Conservation (phyloP, 2,113 vertebrate genomes). For the Ageneiosus marmoratus region DNA sequence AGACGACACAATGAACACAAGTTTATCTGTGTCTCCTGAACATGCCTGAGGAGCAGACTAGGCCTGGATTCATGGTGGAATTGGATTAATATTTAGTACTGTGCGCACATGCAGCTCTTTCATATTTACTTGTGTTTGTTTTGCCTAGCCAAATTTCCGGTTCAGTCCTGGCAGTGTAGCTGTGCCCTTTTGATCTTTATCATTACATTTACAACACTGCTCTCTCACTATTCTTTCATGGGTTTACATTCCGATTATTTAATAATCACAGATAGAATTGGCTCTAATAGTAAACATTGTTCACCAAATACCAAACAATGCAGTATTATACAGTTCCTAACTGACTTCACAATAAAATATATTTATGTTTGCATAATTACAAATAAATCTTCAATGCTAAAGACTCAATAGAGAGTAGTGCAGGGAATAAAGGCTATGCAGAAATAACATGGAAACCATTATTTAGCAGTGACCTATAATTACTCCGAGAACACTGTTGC, state of each 20-base stretch:
- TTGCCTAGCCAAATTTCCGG: neutral
- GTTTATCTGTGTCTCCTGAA: neutral
- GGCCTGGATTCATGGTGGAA: conserved; percentile 21
- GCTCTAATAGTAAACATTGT: too few species aligned
- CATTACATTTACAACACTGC: neutral
- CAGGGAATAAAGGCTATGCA: neutral
- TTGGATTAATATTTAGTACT: conserved; percentile 44
- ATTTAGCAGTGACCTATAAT: neutral
- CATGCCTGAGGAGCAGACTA: neutral
- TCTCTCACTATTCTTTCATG: neutral
- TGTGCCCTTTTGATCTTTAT: neutral
- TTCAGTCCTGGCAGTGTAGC: neutral
- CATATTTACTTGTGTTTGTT: neutral
- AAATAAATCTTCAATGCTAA: neutral
- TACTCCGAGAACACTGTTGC: too few species aligned
- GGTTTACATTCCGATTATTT: neutral
- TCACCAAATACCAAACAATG: neutral
- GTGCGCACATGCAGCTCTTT: neutral
- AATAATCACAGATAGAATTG: neutral
- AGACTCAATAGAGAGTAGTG: neutral
- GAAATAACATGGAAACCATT: neutral
- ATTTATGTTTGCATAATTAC: neutral
- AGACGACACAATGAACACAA: neutral
- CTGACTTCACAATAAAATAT: neutral
- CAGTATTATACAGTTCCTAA: neutral